Evolutionary conservation across 2,113 vertebrate genomes (phyloP).

Genomic region (Sylvilagus bachmani): DNA sequence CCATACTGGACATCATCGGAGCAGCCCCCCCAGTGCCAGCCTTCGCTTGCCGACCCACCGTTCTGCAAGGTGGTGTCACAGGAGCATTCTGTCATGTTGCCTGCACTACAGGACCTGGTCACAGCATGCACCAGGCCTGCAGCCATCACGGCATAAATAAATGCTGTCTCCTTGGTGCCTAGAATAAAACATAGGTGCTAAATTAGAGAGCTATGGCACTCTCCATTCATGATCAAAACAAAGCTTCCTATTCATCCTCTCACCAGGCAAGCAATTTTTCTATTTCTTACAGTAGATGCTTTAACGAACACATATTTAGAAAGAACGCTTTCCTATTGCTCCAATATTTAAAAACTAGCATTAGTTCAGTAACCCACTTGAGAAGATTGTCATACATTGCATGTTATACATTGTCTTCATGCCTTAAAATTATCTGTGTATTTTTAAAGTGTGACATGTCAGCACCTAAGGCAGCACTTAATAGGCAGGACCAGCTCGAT

Average conservation of each 20-base stretch:
- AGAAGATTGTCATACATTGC: neutral
- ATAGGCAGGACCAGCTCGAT: neutral
- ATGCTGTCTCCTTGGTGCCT: conserved; percentile 98
- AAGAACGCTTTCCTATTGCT: conserved; percentile 1
- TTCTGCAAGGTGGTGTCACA: conserved; percentile 92
- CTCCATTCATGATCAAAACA: neutral
- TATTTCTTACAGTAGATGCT: neutral
- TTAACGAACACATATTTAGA: neutral
- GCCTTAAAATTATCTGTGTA: conserved; percentile 1
- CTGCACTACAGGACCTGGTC: conserved; percentile 95
- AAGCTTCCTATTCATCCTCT: neutral
- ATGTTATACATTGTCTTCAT: neutral
- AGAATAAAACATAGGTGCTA: conserved; percentile 59
- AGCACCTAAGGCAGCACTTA: neutral
- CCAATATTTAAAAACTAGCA: neutral
- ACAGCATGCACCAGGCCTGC: conserved; percentile 95
- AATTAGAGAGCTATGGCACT: neutral
- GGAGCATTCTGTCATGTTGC: conserved; percentile 96
- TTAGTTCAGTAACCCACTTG: conserved; percentile 17
- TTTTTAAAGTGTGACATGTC: neutral
- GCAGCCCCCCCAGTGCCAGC: conserved; percentile 99
- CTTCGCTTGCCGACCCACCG: conserved; percentile 88
- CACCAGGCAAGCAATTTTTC: neutral
- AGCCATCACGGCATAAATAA: conserved; percentile 94
- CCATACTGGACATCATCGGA: conserved; percentile 96